A percentile compares a stretch with the other conserved stretches of the same genome.
Conservation (phyloP, 2,113 vertebrate species). For the Gasterosteus aculeatus region DNA sequence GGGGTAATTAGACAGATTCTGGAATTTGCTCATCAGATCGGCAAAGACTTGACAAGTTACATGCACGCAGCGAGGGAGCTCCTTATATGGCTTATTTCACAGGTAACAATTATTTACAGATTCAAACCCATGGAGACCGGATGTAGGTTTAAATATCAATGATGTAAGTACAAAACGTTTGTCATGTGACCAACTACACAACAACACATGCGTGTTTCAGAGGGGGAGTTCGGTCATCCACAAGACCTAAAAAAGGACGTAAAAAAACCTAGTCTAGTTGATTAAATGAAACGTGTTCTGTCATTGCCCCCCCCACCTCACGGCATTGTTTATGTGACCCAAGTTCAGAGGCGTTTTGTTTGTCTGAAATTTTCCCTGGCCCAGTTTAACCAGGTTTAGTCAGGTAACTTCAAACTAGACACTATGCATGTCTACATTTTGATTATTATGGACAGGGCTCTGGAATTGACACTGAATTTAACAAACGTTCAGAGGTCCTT, state of each 20-base stretch:
- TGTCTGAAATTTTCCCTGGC: background rate
- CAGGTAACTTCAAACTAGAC: background rate
- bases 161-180: background rate
- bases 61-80: slow-evolving; percentile 7
- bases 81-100: slow-evolving; percentile 39
- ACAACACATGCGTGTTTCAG: background rate
- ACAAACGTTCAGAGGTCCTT: background rate
- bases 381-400: background rate
- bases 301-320: background rate
- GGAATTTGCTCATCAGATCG: slow-evolving; percentile 23
- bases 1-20: slow-evolving; percentile 24
- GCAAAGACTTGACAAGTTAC: slow-evolving; percentile 19
- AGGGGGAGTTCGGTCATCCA: background rate
- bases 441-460: background rate
- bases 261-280: background rate
- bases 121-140: background rate
- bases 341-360: background rate
- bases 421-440: background rate
- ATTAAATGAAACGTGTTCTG: background rate
- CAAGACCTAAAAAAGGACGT: background rate
- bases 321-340: background rate
- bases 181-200: background rate
- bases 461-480: background rate
- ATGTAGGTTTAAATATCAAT: background rate
- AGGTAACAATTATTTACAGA: slow-evolving; percentile 53